phyloP scores from a whole-genome alignment of 1,140 invertebrate species.

The Andrena cerasifolii region DNA sequence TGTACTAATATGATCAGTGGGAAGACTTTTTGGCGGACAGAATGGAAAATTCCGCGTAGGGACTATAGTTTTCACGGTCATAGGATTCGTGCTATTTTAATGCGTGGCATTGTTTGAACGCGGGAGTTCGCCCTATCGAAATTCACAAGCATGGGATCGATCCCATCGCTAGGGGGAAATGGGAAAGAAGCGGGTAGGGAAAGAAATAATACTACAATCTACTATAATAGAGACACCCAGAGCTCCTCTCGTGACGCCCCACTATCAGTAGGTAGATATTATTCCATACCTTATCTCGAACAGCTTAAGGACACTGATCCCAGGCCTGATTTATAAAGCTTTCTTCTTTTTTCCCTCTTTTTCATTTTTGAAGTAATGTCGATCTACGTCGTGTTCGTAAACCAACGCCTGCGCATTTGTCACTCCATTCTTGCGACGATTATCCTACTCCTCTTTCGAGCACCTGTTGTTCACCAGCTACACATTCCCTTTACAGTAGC shows the following conservation, averaged over 20 bases:
- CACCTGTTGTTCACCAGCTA: slow-evolving; percentile 34
- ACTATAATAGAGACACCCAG: slow-evolving; percentile 19
- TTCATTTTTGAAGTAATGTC: neutral
- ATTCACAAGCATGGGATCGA: neutral
- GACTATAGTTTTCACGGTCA: no score
- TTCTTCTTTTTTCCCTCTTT: neutral
- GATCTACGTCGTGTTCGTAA: neutral
- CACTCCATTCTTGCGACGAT: neutral
- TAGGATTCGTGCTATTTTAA: neutral
- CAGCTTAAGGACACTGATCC: neutral
- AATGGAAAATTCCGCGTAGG: no score
- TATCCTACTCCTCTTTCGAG: neutral
- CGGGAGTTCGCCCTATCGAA: neutral
- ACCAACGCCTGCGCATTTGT: slow-evolving; percentile 19
- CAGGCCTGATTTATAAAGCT: neutral
- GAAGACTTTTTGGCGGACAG: no score
- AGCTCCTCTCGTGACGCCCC: no score
- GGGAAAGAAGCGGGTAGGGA: neutral
- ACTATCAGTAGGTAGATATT: slow-evolving; percentile 16
- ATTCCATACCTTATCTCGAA: neutral
- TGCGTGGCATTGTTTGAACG: no score
- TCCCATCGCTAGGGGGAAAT: slow-evolving; percentile 19
- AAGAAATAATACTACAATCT: slow-evolving; percentile 21
- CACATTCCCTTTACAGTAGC: neutral
- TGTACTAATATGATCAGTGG: no score